Evolutionary conservation across 2,113 vertebrate genomes (phyloP).

Genomic region (Thamnophis sirtalis): DNA sequence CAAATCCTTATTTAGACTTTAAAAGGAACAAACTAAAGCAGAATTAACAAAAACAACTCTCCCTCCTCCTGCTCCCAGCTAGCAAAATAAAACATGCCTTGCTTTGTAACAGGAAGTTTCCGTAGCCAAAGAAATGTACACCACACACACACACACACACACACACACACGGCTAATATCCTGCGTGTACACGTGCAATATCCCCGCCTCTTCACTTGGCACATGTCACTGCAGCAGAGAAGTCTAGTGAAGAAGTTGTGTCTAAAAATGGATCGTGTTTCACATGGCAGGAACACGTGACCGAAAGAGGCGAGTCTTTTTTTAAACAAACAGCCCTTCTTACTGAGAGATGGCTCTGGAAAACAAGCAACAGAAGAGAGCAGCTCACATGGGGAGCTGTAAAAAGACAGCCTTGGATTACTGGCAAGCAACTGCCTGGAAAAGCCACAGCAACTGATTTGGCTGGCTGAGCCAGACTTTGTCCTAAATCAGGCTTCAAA

Average conservation of each 20-base stretch:
- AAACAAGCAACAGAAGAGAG: conserved; percentile 20
- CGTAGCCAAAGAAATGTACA: conserved; percentile 31
- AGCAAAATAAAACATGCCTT: conserved; percentile 54
- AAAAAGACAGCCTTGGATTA: background rate
- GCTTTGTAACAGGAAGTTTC: conserved; percentile 62
- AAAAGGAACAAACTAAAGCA: background rate
- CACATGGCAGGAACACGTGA: conserved; percentile 75
- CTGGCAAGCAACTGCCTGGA: background rate
- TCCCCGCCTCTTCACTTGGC: conserved; percentile 58
- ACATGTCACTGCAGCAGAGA: conserved; percentile 72
- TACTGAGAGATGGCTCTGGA: conserved; percentile 49
- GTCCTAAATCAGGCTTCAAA: background rate
- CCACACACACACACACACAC: conserved; percentile 4
- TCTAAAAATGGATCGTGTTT: conserved; percentile 75
- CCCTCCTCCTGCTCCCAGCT: background rate
- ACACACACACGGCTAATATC: conserved; percentile 44
- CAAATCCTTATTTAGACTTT: background rate
- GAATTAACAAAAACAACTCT: background rate
- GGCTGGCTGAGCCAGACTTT: background rate
- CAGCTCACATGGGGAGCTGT: conserved; percentile 30
- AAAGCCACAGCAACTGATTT: background rate
- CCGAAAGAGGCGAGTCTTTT: conserved; percentile 17
- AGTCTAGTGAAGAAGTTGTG: conserved; percentile 64
- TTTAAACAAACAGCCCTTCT: conserved; percentile 48
- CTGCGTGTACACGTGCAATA: conserved; percentile 69